Conservation (phyloP, 2,113 vertebrate species). For the Saimiri boliviensis region DNA sequence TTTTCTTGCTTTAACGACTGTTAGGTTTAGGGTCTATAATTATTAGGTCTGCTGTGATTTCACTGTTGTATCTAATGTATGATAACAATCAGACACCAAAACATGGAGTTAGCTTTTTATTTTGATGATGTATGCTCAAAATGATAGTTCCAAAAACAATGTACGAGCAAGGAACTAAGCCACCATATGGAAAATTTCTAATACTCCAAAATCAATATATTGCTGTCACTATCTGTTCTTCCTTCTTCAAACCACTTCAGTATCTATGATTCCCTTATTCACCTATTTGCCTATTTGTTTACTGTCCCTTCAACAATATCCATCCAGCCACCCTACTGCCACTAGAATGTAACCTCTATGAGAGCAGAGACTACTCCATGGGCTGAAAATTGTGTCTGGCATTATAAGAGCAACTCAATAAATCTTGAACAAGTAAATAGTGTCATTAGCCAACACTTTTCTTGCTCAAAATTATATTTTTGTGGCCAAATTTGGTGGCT, state of each 20-base stretch:
- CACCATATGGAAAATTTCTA: background rate
- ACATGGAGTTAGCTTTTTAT: background rate
- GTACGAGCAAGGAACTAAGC: background rate
- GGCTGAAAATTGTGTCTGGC: background rate
- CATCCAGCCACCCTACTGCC: background rate
- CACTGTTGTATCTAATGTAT: background rate
- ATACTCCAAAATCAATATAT: background rate
- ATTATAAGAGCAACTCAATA: background rate
- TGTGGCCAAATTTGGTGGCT: too few species aligned
- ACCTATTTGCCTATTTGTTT: background rate
- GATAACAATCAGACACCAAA: background rate
- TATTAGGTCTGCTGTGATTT: background rate
- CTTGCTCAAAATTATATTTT: background rate
- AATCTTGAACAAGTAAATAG: background rate
- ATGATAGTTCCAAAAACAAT: background rate
- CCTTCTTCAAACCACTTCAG: background rate
- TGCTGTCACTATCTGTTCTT: background rate
- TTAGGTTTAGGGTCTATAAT: background rate
- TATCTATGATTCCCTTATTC: background rate
- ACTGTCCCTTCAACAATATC: background rate
- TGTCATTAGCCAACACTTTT: background rate
- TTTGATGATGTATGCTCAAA: background rate
- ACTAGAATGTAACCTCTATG: background rate
- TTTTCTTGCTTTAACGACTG: background rate
- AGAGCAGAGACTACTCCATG: background rate